Conservation (phyloP, 1,140 invertebrate genomes). For the Mizuhopecten yessoensis region DNA sequence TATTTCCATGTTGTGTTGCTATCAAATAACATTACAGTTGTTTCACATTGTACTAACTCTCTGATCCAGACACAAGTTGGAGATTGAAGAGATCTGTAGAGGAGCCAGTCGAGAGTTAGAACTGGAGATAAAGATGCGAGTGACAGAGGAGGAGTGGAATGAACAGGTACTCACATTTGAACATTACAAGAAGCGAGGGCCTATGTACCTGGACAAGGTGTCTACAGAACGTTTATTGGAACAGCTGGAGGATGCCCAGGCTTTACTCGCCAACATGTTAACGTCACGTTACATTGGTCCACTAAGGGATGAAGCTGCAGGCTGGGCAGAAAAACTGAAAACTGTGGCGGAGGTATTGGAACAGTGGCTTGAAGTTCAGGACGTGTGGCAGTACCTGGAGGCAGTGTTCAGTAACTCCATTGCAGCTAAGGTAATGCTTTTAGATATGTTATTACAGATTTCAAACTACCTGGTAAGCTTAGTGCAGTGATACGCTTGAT, state of each 20-base stretch:
- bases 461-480: too few relatives aligned
- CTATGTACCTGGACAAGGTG: conserved; percentile 82
- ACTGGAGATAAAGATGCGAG: conserved; percentile 82
- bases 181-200: conserved; percentile 82
- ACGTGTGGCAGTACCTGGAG: conserved; percentile 83
- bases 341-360: conserved; percentile 83
- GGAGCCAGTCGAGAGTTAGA: conserved; percentile 82
- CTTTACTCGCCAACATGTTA: conserved; percentile 81
- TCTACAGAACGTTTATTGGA: conserved; percentile 82
- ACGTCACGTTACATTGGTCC: conserved; percentile 82
- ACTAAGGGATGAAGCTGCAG: conserved; percentile 82
- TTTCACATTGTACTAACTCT: not conserved
- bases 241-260: conserved; percentile 83
- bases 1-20: too few relatives aligned
- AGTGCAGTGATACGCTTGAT: too few relatives aligned
- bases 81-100: conserved; percentile 82
- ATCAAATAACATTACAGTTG: not conserved
- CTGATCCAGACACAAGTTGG: conserved; percentile 78
- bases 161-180: conserved; percentile 83
- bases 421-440: conserved; percentile 73
- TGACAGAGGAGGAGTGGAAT: conserved; percentile 84
- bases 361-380: conserved; percentile 83
- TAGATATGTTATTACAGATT: too few relatives aligned
- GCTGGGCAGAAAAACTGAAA: conserved; percentile 83
- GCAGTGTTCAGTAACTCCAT: conserved; percentile 81